These are phyloP conservation scores for Microtus agrestis DNA, from an alignment of 2,797 vertebrate genomes.

Conservation along the genomic window DNA sequence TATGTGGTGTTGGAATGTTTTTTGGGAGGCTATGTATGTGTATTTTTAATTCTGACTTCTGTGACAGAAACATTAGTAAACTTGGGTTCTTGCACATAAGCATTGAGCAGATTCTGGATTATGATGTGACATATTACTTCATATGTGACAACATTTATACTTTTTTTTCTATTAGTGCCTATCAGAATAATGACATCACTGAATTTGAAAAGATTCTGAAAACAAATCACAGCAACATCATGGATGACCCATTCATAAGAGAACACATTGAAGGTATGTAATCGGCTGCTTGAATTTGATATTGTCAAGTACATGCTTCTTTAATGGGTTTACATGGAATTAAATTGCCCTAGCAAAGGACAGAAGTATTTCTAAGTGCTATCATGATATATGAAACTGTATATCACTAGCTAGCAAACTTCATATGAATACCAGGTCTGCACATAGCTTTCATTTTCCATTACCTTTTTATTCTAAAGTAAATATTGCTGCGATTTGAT, in stretches of 20 bases:
- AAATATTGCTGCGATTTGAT: not conserved
- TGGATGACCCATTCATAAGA: conserved; percentile 99
- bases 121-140: conserved; percentile 59
- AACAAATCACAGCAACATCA: conserved; percentile 99
- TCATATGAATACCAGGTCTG: not conserved
- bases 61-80: conserved; percentile 34
- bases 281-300: conserved; percentile 26
- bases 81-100: conserved; percentile 56
- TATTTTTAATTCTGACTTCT: conserved; percentile 51
- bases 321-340: not conserved
- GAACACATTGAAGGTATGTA: conserved; percentile 98
- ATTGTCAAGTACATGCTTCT: not conserved
- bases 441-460: not conserved
- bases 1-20: not conserved
- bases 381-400: not conserved
- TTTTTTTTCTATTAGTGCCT: conserved; percentile 92
- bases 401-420: conserved; percentile 18
- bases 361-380: conserved; percentile 48
- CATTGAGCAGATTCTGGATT: conserved; percentile 63
- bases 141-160: conserved; percentile 68
- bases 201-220: conserved; percentile 99
- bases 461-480: conserved; percentile 50
- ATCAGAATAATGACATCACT: conserved; percentile 99
- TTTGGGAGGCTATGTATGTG: conserved; percentile 42
- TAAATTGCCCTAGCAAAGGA: not conserved